Percentiles rank a stretch among this genome's conserved stretches.
Evolutionary conservation across 1,140 invertebrate genomes (phyloP).

Genomic region (Pinna nobilis): DNA sequence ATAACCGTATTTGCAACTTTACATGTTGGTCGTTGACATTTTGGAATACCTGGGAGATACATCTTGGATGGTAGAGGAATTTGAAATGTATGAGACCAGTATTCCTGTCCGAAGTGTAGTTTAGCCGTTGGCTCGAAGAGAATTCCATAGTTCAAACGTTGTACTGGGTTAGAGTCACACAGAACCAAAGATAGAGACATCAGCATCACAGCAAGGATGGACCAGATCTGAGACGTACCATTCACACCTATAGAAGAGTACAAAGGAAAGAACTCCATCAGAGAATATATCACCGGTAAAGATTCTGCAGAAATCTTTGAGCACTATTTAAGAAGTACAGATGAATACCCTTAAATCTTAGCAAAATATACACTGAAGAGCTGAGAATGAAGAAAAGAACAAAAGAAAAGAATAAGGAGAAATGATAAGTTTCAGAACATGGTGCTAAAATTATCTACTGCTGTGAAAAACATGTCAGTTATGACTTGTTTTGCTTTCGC

Average conservation of each 20-base stretch:
- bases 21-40: not conserved
- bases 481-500: conserved; percentile 11
- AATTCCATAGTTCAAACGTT: conserved; percentile 19
- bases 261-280: not conserved
- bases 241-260: too few relatives aligned
- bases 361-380: not conserved
- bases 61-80: conserved; percentile 4
- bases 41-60: not conserved
- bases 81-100: conserved; percentile 27
- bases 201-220: not conserved
- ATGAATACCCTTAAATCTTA: conserved; percentile 19
- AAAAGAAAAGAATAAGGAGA: not conserved
- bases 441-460: too few relatives aligned
- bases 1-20: not conserved
- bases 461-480: too few relatives aligned
- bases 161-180: not conserved
- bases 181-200: not conserved
- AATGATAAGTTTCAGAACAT: not conserved
- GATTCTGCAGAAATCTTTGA: not conserved
- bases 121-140: conserved; percentile 1
- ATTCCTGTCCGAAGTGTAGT: conserved; percentile 20
- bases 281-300: not conserved
- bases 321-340: not conserved
- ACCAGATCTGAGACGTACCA: not conserved
- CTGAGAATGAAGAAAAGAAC: not conserved